These are phyloP conservation scores for Lutraria lutraria DNA, from an alignment of 2,888 invertebrate genomes.

Conservation along the genomic window DNA sequence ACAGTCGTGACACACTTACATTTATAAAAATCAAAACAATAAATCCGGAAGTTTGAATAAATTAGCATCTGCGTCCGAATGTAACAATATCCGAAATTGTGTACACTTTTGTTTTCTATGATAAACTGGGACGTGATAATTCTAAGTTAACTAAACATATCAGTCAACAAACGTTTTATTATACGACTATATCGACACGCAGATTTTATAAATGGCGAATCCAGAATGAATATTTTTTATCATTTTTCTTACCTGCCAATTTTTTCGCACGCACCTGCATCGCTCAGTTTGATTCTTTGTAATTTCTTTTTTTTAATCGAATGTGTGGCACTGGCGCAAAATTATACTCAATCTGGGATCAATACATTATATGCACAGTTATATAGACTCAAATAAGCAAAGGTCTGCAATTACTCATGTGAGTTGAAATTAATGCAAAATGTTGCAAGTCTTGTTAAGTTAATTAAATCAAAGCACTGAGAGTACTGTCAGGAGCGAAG, in stretches of 20 bases:
- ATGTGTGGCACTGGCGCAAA: neutral
- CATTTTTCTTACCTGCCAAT: neutral
- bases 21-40: neutral
- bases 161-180: neutral
- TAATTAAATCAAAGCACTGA: too few relatives aligned
- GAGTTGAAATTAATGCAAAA: too few relatives aligned
- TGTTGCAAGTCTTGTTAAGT: too few relatives aligned
- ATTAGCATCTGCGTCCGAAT: neutral
- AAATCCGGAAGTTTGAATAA: slow-evolving; percentile 14
- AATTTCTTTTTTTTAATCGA: neutral
- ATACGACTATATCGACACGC: neutral
- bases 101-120: neutral
- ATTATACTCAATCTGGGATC: too few relatives aligned
- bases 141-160: neutral
- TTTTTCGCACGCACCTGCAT: slow-evolving; percentile 6
- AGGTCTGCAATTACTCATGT: too few relatives aligned
- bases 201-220: neutral
- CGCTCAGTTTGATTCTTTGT: neutral
- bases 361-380: too few relatives aligned
- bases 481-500: too few relatives aligned
- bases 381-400: too few relatives aligned
- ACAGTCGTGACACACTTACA: neutral
- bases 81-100: neutral
- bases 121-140: neutral
- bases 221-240: neutral